phyloP scores from a whole-genome alignment of 2,113 vertebrate species.

The Leucopsar rothschildi region DNA sequence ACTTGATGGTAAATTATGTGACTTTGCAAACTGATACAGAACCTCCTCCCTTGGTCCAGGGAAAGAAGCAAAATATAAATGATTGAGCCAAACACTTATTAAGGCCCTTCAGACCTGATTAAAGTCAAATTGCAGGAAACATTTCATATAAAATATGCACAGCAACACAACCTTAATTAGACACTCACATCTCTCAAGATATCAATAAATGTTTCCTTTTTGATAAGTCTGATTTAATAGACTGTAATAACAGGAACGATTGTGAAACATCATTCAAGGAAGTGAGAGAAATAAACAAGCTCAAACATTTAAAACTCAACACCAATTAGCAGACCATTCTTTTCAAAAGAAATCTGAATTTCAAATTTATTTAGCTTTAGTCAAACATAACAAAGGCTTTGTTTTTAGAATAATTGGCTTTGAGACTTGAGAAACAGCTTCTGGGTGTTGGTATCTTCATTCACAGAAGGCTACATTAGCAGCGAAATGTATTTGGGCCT shows the following conservation, averaged over 20 bases:
- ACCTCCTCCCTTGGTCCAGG: neutral
- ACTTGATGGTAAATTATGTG: neutral
- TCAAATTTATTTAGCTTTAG: conserved; percentile 41
- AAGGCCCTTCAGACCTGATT: conserved; percentile 44
- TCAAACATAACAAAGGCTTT: neutral
- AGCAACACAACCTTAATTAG: conserved; percentile 66
- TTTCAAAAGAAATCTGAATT: conserved; percentile 45
- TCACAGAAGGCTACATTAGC: neutral
- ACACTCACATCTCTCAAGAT: conserved; percentile 58
- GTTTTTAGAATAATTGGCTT: neutral
- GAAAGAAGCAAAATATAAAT: neutral
- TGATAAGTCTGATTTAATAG: conserved; percentile 69
- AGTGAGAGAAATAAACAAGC: conserved; percentile 66
- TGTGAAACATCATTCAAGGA: conserved; percentile 60
- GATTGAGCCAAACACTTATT: neutral
- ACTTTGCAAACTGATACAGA: neutral
- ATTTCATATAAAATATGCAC: conserved; percentile 53
- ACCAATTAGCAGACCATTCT: conserved; percentile 63
- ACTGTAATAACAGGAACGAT: conserved; percentile 44
- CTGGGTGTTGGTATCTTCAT: neutral
- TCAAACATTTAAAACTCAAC: conserved; percentile 64
- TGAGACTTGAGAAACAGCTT: neutral
- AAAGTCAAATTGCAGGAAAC: conserved; percentile 47
- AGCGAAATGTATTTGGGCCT: neutral
- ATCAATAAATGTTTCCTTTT: conserved; percentile 73